phyloP scores from a whole-genome alignment of 92 coral and sea anemone genomes.

The Parazoanthus atlanticus region DNA sequence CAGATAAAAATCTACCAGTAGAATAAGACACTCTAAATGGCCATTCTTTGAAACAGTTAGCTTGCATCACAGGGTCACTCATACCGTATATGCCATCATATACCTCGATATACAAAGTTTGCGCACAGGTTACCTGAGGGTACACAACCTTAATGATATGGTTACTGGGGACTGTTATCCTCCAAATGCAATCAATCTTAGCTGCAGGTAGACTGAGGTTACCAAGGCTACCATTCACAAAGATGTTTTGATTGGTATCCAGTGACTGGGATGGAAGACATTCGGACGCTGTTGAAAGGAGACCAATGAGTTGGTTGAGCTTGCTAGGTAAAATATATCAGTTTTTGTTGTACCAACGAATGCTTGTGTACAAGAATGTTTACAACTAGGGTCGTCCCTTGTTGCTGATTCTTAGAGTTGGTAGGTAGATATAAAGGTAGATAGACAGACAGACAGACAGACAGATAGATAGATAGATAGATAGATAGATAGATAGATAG shows the following conservation, averaged over 20 bases:
- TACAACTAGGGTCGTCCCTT: no score
- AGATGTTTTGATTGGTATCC: background rate
- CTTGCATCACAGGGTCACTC: background rate
- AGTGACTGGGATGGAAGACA: conserved; percentile 3
- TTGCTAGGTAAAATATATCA: no score
- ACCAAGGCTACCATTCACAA: conserved; percentile 1
- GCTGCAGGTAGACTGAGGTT: background rate
- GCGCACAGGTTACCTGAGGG: background rate
- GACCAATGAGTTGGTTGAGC: background rate
- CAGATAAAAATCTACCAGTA: background rate
- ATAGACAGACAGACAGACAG: no score
- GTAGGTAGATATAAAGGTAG: no score
- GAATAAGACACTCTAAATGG: background rate
- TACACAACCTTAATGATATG: background rate
- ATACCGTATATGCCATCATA: background rate
- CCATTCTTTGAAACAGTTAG: background rate
- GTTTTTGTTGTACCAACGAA: no score
- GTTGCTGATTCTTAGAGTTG: no score
- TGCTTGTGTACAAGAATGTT: no score
- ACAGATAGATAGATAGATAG: no score
- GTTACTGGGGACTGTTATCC: conserved; percentile 5
- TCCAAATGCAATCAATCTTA: background rate
- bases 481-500: no score
- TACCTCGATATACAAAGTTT: background rate
- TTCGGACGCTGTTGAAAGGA: background rate